Evolutionary conservation across 2,113 vertebrate species (phyloP).

Genomic region (Reinhardtius hippoglossoides): DNA sequence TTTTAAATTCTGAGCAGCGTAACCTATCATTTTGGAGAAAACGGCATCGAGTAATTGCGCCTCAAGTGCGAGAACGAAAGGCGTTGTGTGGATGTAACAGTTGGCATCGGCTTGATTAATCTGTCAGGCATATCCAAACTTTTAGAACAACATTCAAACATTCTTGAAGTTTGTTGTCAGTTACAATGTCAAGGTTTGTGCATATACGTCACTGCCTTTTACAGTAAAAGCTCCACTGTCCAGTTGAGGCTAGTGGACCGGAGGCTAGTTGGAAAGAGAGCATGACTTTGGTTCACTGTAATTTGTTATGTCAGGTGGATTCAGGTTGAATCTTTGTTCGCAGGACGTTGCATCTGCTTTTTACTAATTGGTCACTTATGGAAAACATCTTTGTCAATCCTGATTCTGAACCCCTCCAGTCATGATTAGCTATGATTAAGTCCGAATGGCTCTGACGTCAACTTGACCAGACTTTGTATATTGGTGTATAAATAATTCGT

Average conservation of each 20-base stretch:
- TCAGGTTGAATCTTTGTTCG: slow-evolving; percentile 58
- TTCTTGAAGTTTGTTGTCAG: not conserved
- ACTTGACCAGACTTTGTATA: slow-evolving; percentile 2
- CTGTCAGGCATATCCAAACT: too few species aligned
- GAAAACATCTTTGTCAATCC: slow-evolving; percentile 59
- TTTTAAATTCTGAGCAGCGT: not conserved
- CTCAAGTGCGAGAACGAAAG: too few species aligned
- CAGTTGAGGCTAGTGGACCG: not conserved
- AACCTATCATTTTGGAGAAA: too few species aligned
- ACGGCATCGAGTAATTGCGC: too few species aligned
- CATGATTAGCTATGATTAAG: slow-evolving; percentile 55
- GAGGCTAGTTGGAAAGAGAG: slow-evolving; percentile 12
- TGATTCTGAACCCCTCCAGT: slow-evolving; percentile 62
- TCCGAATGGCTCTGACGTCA: slow-evolving; percentile 40
- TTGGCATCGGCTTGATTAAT: too few species aligned
- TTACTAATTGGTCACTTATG: slow-evolving; percentile 73
- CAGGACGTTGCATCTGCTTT: slow-evolving; percentile 63
- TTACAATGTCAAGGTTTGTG: not conserved
- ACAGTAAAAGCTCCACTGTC: not conserved
- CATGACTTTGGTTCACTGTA: slow-evolving; percentile 24
- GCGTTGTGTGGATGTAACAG: too few species aligned
- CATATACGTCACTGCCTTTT: not conserved
- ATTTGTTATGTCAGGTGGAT: slow-evolving; percentile 75
- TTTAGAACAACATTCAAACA: too few species aligned
- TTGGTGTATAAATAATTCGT: slow-evolving; percentile 11